These are phyloP conservation scores for Orchestes rusci DNA, from an alignment of 2,888 invertebrate species.

Conservation along the genomic window DNA sequence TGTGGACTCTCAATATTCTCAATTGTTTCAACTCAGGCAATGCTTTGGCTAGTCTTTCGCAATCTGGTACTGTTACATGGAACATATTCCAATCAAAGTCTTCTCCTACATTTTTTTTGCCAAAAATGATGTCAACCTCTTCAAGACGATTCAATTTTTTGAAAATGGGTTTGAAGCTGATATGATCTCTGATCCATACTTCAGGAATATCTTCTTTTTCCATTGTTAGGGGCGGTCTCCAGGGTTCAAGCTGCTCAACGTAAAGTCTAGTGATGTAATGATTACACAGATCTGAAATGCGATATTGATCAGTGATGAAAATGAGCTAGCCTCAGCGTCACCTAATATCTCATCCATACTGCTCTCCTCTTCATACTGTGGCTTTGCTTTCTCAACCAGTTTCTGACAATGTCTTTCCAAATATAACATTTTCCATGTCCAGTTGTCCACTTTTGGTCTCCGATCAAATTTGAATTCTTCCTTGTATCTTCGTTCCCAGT, in stretches of 20 bases:
- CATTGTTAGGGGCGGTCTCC: slow-evolving; percentile 46
- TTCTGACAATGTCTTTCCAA: slow-evolving; percentile 40
- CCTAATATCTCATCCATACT: slow-evolving; percentile 34
- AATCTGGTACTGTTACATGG: slow-evolving; percentile 54
- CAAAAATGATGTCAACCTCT: slow-evolving; percentile 46
- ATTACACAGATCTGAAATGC: slow-evolving; percentile 35
- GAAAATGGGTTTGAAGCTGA: slow-evolving; percentile 52
- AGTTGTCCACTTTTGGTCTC: slow-evolving; percentile 30
- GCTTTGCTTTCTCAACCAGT: slow-evolving; percentile 39
- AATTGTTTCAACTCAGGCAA: slow-evolving; percentile 43
- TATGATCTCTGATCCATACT: slow-evolving; percentile 48
- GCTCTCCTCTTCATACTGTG: slow-evolving; percentile 40
- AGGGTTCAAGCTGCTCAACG: slow-evolving; percentile 49
- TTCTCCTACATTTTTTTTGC: slow-evolving; percentile 47
- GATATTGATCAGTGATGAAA: not conserved
- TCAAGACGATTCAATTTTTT: slow-evolving; percentile 47
- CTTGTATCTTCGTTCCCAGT: slow-evolving; percentile 55
- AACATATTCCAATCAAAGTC: slow-evolving; percentile 54
- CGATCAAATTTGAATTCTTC: slow-evolving; percentile 35
- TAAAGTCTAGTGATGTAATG: slow-evolving; percentile 49
- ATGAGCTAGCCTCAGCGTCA: not conserved
- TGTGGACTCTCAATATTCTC: slow-evolving; percentile 50
- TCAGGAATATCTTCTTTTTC: slow-evolving; percentile 41
- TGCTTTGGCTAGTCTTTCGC: slow-evolving; percentile 48
- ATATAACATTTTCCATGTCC: slow-evolving; percentile 43